Conservation (phyloP, 92 coral and sea anemone species). For the Phymanthus crucifer region DNA sequence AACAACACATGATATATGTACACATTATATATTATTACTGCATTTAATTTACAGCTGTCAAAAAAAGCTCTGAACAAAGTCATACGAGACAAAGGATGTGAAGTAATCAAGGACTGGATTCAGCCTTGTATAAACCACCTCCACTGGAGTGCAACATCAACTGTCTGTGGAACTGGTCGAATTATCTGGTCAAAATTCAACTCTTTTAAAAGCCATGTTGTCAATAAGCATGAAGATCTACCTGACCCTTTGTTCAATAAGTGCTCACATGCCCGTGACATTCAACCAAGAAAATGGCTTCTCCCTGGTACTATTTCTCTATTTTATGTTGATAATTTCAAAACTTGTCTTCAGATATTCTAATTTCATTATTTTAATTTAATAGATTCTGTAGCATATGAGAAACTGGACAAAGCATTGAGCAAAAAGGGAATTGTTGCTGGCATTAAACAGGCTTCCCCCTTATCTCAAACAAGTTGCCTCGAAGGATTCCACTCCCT, state of each 20-base stretch:
- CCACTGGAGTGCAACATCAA: slow-evolving; percentile 64
- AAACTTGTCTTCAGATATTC: neutral
- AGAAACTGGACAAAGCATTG: no score
- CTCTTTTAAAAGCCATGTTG: slow-evolving; percentile 48
- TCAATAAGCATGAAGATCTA: slow-evolving; percentile 42
- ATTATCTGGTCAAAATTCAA: slow-evolving; percentile 64
- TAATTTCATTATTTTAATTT: no score
- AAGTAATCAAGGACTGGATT: neutral
- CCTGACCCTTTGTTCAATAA: slow-evolving; percentile 31
- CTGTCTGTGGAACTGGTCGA: slow-evolving; percentile 57
- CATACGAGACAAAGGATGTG: neutral
- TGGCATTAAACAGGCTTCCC: no score
- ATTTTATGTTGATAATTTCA: neutral
- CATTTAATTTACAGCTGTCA: neutral
- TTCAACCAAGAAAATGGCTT: slow-evolving; percentile 35
- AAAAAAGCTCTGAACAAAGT: slow-evolving; percentile 10
- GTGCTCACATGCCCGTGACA: slow-evolving; percentile 46
- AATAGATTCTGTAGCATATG: neutral
- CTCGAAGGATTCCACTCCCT: no score
- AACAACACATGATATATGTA: no score
- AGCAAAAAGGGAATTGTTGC: no score
- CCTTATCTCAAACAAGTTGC: no score
- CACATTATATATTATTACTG: no score
- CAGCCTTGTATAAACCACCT: slow-evolving; percentile 47
- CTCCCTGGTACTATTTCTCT: no score